Evolutionary conservation across 2,113 vertebrate genomes (phyloP), one percentile per base, ranked within the genome.

Genomic region (Clarias macrocephalus): DNA sequence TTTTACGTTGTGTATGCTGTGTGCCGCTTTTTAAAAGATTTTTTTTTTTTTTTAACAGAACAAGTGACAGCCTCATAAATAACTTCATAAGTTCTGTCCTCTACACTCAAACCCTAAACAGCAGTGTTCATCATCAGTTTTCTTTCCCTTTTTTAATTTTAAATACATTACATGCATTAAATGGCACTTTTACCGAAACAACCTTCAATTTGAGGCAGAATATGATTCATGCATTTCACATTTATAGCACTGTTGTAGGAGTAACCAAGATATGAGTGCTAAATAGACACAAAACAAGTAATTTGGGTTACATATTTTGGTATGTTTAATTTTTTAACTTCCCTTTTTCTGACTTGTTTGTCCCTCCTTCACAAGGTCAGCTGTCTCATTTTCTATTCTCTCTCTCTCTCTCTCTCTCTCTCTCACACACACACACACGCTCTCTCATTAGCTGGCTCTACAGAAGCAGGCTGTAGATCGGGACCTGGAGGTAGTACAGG

Each of bases 391-490:
- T 30, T 82, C 0, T 76, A 15, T 42, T 21, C 73, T 6, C 70
- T 52, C 5, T 75, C 72, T 52, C 18, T 63, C 5, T 77, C 12
- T 77, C 9, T 48, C 62, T 83, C 12, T 84, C 13, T 68, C 10
- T 84, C n/a, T n/a, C n/a, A n/a, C n/a, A n/a, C n/a, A n/a, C n/a
- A n/a, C n/a, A n/a, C n/a, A n/a, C n/a, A n/a, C n/a, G n/a, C n/a
- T n/a, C 12, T 91, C 18, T 65, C 10, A 77, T 19, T 90, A 96
- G 95, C 80, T 95, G 90, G 91, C 92, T 89, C 90, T 94, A 25
- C 95, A 95, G 92, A 96, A 95, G 86, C 95, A 95, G 85, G 76
- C 52, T 0, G 25, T 94, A 89, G 93, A 95, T 52, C 93, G 92
- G 84, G 95, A 96, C 72, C 18, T 95, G 91, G 94, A 95, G 9